A percentile compares a stretch with the other conserved stretches of the same genome.
phyloP scores from a whole-genome alignment of 2,888 invertebrate species.

The Apamea epomidion region DNA sequence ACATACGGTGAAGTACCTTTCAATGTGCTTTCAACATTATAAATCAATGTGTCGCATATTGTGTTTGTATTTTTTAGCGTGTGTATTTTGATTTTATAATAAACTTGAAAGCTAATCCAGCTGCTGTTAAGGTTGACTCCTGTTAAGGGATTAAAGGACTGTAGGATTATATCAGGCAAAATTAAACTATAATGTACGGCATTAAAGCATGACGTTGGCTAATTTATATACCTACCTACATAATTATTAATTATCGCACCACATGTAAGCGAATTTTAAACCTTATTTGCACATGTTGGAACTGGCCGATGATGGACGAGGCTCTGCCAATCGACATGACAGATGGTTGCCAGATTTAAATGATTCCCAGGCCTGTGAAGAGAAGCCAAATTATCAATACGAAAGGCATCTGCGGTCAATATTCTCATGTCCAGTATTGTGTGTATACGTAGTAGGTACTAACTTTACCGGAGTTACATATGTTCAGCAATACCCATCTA shows the following conservation, averaged over 20 bases:
- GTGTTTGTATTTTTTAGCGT: neutral
- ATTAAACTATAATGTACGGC: constrained; percentile 24
- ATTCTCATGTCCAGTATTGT: neutral
- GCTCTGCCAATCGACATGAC: constrained; percentile 10
- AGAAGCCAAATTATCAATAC: neutral
- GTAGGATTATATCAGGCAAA: constrained; percentile 11
- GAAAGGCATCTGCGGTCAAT: neutral
- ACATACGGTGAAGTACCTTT: neutral
- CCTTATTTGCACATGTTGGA: constrained; percentile 22
- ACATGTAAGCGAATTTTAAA: constrained; percentile 22
- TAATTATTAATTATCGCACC: neutral
- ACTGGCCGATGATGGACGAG: constrained; percentile 36
- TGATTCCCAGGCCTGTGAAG: constrained; percentile 21
- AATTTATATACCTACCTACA: neutral
- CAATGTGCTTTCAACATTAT: too few relatives aligned
- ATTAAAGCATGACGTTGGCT: neutral
- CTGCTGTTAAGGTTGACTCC: constrained; percentile 7
- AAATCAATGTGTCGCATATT: constrained; percentile 9
- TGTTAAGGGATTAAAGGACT: constrained; percentile 15
- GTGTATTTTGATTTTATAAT: constrained; percentile 23
- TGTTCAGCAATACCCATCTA: neutral
- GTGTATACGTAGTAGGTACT: neutral
- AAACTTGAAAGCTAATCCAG: constrained; percentile 20
- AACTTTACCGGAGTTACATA: neutral
- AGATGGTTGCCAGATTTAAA: constrained; percentile 36